Conservation (phyloP, 2,888 invertebrate genomes). For the Leptopilina myrica region DNA sequence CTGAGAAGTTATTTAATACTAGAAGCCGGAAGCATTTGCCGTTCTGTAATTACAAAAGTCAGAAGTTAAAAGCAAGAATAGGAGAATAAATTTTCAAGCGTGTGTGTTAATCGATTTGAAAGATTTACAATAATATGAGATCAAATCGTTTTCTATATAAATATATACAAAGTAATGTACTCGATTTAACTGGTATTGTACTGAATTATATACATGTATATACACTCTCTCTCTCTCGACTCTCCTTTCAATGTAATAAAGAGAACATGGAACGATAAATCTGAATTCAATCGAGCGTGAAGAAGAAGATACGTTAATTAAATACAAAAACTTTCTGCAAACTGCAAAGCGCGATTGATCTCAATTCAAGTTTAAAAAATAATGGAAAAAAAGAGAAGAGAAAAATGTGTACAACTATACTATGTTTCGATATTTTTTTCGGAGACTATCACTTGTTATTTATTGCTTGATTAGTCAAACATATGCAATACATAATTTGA, state of each 20-base stretch:
- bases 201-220: background rate
- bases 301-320: constrained; percentile 44
- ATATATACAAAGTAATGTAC: constrained; percentile 16
- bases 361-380: background rate
- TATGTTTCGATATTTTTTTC: background rate
- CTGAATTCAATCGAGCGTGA: constrained; percentile 40
- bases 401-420: background rate
- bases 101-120: constrained; percentile 15
- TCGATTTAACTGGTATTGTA: constrained; percentile 15
- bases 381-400: background rate
- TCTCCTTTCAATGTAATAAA: constrained; percentile 6
- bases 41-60: constrained; percentile 4
- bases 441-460: background rate
- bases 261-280: constrained; percentile 37
- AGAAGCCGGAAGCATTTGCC: constrained; percentile 10
- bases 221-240: background rate
- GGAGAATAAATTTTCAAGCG: constrained; percentile 20
- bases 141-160: background rate
- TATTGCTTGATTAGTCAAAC: background rate
- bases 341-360: background rate
- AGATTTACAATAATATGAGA: constrained; percentile 20
- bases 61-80: constrained; percentile 13
- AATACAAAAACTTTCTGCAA: constrained; percentile 35
- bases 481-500: background rate
- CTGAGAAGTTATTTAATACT: constrained; percentile 11